Conservation (phyloP, 2,888 invertebrate genomes). For the Pecten maximus region DNA sequence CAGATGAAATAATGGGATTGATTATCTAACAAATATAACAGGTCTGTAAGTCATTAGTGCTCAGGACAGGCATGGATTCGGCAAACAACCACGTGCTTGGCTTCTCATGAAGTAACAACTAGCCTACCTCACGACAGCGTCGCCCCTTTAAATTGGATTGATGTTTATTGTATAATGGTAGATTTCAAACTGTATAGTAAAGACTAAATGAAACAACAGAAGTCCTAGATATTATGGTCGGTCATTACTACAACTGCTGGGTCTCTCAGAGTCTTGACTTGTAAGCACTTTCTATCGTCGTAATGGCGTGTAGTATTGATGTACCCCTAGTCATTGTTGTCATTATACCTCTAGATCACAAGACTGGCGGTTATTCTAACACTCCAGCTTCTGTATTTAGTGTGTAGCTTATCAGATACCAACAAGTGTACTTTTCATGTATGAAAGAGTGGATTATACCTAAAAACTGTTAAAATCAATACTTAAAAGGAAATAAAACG, state of each 20-base stretch:
- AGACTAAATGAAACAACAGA: background rate
- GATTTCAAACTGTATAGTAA: background rate
- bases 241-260: background rate
- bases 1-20: background rate
- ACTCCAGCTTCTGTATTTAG: background rate
- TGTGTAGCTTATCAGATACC: background rate
- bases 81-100: background rate
- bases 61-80: background rate
- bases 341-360: background rate
- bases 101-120: background rate
- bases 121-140: background rate
- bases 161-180: background rate
- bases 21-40: background rate
- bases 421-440: background rate
- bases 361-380: background rate
- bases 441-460: background rate
- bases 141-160: slow-evolving; percentile 11
- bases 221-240: background rate
- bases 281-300: background rate
- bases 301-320: background rate
- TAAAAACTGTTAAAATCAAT: no score
- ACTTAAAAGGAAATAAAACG: no score
- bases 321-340: background rate
- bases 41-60: background rate
- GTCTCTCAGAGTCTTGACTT: background rate